Percentiles rank a stretch among this genome's conserved stretches.
Evolutionary conservation across 64 coral and sea anemone species (phyloP).

Genomic region (Montipora cactus): DNA sequence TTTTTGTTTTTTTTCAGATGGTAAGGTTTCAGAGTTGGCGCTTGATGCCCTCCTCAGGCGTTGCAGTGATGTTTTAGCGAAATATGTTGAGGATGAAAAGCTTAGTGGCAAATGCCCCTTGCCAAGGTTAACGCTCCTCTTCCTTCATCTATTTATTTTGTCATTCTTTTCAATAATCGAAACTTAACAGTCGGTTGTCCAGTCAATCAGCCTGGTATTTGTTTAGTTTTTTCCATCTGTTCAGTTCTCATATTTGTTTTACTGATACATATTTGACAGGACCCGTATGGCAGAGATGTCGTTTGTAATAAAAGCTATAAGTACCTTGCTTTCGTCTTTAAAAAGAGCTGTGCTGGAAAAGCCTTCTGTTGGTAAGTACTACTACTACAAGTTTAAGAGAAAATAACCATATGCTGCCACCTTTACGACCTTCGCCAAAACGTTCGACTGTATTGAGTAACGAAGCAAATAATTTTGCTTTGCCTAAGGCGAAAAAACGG

Average conservation of each 20-base stretch:
- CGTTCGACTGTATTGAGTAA: too few relatives aligned
- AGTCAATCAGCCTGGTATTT: background rate
- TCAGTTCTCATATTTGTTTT: background rate
- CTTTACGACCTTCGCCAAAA: too few relatives aligned
- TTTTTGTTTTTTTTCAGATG: slow-evolving; percentile 67
- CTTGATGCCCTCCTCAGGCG: slow-evolving; percentile 85
- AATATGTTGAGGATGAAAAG: slow-evolving; percentile 94
- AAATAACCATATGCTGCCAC: background rate
- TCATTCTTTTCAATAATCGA: background rate
- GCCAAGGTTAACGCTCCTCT: slow-evolving; percentile 73
- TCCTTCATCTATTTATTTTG: background rate
- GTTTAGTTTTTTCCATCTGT: background rate
- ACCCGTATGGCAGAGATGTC: slow-evolving; percentile 99
- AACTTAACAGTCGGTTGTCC: background rate
- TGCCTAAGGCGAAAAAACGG: too few relatives aligned
- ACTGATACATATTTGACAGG: slow-evolving; percentile 31
- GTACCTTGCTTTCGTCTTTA: slow-evolving; percentile 85
- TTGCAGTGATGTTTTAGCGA: slow-evolving; percentile 90
- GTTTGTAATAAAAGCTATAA: slow-evolving; percentile 97
- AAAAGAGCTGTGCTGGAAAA: slow-evolving; percentile 83
- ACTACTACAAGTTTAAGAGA: background rate
- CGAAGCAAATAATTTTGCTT: too few relatives aligned
- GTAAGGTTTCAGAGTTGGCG: slow-evolving; percentile 92
- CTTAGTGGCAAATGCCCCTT: slow-evolving; percentile 98
- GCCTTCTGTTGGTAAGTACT: slow-evolving; percentile 86